Percentiles rank a stretch among this genome's conserved stretches.
Evolutionary conservation across 2,113 vertebrate species (phyloP).

Genomic region (Xenopus borealis): DNA sequence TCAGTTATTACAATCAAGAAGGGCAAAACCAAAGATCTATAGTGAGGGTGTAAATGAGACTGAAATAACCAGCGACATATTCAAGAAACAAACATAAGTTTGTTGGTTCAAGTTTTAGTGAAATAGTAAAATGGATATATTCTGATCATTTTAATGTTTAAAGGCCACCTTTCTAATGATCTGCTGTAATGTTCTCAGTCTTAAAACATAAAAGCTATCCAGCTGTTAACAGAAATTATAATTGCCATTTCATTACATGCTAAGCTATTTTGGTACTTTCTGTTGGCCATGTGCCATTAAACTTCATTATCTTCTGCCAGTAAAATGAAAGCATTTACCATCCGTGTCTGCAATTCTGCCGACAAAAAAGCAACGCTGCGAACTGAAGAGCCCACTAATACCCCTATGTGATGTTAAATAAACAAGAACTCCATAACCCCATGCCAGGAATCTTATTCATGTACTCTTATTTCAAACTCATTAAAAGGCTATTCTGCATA

Average conservation of each 20-base stretch:
- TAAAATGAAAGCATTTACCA: conserved; percentile 8
- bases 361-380: neutral
- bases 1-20: too few relatives aligned
- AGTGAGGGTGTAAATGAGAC: too few relatives aligned
- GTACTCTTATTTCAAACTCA: too few relatives aligned
- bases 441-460: too few relatives aligned
- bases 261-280: conserved; percentile 12
- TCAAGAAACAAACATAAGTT: too few relatives aligned
- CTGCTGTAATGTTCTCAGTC: neutral
- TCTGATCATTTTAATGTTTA: neutral
- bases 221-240: conserved; percentile 22
- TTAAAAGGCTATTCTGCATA: too few relatives aligned
- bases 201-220: conserved; percentile 11
- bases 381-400: neutral
- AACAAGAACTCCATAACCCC: too few relatives aligned
- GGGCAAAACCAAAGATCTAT: too few relatives aligned
- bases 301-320: conserved; percentile 20
- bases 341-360: neutral
- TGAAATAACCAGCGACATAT: too few relatives aligned
- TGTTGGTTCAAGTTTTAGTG: too few relatives aligned
- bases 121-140: too few relatives aligned
- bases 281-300: conserved; percentile 13
- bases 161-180: conserved; percentile 1
- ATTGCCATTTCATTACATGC: neutral
- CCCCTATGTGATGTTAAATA: neutral